phyloP scores from a whole-genome alignment of 2,113 vertebrate genomes.

The Callospermophilus lateralis region DNA sequence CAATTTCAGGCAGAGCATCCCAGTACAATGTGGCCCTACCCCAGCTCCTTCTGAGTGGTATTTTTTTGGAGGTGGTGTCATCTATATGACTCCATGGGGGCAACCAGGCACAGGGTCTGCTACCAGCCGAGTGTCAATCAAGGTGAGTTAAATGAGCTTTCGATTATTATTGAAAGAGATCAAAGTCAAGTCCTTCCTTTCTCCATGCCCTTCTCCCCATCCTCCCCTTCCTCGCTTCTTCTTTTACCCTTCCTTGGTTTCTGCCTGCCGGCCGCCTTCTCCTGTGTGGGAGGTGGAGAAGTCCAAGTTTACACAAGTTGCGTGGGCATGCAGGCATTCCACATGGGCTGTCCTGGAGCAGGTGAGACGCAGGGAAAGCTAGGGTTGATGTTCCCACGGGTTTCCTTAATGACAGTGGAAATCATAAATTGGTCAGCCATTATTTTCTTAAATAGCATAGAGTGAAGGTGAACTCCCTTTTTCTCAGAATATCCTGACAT shows the following conservation, averaged over 20 bases:
- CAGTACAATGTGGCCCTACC: rapidly evolving
- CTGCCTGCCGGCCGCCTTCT: background rate
- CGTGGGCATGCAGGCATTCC: too few species aligned
- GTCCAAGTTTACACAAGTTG: background rate
- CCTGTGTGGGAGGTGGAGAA: background rate
- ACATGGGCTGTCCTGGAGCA: too few species aligned
- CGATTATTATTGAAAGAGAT: slow-evolving; percentile 18
- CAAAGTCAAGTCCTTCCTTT: background rate
- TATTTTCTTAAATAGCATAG: background rate
- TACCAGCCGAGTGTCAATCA: background rate
- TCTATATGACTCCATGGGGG: background rate
- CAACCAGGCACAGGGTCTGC: background rate
- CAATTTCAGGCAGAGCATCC: slow-evolving; percentile 21
- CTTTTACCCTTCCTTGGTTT: background rate
- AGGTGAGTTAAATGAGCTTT: background rate
- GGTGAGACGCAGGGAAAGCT: background rate
- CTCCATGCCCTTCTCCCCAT: rapidly evolving
- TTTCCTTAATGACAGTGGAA: background rate
- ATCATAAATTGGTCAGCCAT: background rate
- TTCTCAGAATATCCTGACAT: background rate
- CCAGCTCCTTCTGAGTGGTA: too few species aligned
- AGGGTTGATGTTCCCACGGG: background rate
- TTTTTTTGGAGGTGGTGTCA: background rate
- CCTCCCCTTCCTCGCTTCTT: background rate
- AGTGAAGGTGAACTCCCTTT: background rate